Percentiles rank a stretch among this genome's conserved stretches.
These are phyloP conservation scores for Origma solitaria DNA, from an alignment of 2,113 vertebrate species.

Conservation along the genomic window DNA sequence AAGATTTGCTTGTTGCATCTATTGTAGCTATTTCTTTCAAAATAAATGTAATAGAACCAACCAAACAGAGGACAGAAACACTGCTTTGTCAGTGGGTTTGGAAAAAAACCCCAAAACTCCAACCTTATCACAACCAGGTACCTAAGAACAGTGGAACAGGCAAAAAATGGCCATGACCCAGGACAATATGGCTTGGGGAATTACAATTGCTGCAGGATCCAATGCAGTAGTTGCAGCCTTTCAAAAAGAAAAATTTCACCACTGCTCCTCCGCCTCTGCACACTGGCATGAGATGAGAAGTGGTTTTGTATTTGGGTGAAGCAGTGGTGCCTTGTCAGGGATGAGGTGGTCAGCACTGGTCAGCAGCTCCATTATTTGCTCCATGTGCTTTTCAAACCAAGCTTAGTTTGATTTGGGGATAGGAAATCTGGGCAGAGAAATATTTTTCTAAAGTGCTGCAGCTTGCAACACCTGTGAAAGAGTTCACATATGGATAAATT, in stretches of 20 bases:
- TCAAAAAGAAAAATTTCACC: not conserved
- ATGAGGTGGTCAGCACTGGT: not conserved
- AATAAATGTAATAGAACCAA: not conserved
- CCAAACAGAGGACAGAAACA: not conserved
- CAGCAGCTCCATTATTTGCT: not conserved
- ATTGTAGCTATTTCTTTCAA: not conserved
- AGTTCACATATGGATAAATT: not conserved
- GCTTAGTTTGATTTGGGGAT: not conserved
- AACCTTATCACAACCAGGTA: not conserved
- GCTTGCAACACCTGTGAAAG: not conserved
- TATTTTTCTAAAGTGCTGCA: not conserved
- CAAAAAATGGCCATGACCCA: not conserved
- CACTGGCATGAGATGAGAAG: not conserved
- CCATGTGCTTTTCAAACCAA: not conserved
- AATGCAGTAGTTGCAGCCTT: not conserved
- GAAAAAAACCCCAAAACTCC: not conserved
- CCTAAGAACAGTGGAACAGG: not conserved
- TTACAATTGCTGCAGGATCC: not conserved
- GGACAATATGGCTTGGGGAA: not conserved
- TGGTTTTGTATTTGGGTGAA: not conserved
- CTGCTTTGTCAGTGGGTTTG: not conserved
- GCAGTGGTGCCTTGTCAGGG: not conserved
- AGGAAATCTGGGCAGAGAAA: not conserved
- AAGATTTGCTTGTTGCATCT: not conserved
- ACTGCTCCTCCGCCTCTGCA: not conserved